Evolutionary conservation across 2,888 invertebrate species (phyloP).

Genomic region (Clanis bilineata): DNA sequence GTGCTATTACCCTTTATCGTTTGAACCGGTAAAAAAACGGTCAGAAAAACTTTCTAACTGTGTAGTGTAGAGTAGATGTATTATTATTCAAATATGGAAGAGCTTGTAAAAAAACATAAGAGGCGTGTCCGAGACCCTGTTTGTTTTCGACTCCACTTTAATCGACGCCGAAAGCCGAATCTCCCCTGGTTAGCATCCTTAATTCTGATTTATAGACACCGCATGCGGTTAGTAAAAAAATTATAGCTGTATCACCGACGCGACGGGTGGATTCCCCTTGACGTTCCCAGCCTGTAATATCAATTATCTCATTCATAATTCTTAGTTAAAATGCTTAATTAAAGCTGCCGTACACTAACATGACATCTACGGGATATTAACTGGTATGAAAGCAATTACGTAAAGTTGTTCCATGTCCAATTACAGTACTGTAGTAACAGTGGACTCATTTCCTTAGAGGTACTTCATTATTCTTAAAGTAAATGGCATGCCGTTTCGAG

Average conservation of each 20-base stretch:
- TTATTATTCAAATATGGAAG: conserved; percentile 48
- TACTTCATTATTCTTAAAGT: background rate
- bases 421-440: background rate
- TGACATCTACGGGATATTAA: background rate
- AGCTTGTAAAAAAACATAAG: conserved; percentile 46
- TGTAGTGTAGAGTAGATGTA: conserved; percentile 38
- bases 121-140: conserved; percentile 59
- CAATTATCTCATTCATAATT: conserved; percentile 74
- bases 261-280: conserved; percentile 58
- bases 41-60: conserved; percentile 53
- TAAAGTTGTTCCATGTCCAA: background rate
- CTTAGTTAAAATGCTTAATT: conserved; percentile 41
- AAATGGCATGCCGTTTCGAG: conserved; percentile 30
- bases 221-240: conserved; percentile 69
- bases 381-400: conserved; percentile 2
- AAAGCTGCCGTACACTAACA: background rate
- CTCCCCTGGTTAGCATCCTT: conserved; percentile 63
- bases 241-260: conserved; percentile 58
- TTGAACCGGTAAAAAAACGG: conserved; percentile 50
- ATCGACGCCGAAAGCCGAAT: conserved; percentile 66
- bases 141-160: conserved; percentile 74
- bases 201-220: conserved; percentile 77
- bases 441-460: background rate
- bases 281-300: conserved; percentile 68
- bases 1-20: conserved; percentile 23